phyloP scores from a whole-genome alignment of 2,888 invertebrate genomes.

The Iselma pallidipennis region DNA sequence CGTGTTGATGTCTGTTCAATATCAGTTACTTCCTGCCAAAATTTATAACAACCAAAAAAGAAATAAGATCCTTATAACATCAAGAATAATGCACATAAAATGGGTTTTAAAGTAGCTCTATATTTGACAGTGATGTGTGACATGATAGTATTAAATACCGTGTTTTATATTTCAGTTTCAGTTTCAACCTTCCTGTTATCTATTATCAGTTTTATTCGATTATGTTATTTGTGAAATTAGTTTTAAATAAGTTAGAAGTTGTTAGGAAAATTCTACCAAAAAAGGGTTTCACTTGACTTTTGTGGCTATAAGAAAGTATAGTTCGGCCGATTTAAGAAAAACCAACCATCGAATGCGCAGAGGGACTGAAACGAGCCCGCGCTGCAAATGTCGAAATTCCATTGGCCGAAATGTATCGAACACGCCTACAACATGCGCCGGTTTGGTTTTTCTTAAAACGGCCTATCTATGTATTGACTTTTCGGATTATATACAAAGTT shows the following conservation, averaged over 20 bases:
- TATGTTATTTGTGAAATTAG: not conserved
- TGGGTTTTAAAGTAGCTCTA: slow-evolving; percentile 46
- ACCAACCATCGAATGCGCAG: too few species aligned
- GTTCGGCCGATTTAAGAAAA: too few species aligned
- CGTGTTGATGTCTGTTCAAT: slow-evolving; percentile 6
- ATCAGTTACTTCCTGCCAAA: slow-evolving; percentile 26
- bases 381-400: too few species aligned
- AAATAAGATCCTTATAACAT: slow-evolving; percentile 43
- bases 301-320: too few species aligned
- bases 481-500: slow-evolving; percentile 4
- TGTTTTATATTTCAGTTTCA: slow-evolving; percentile 37
- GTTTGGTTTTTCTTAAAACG: too few species aligned
- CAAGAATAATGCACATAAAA: slow-evolving; percentile 40
- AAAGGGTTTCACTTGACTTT: too few species aligned
- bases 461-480: not conserved
- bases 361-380: too few species aligned
- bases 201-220: slow-evolving; percentile 7
- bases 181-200: slow-evolving; percentile 21
- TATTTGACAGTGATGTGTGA: slow-evolving; percentile 41
- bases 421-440: too few species aligned
- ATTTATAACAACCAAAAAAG: slow-evolving; percentile 32
- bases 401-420: too few species aligned
- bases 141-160: slow-evolving; percentile 42
- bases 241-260: too few species aligned
- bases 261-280: too few species aligned